A percentile compares a stretch with the other conserved stretches of the same genome.
phyloP scores from a whole-genome alignment of 1,140 invertebrate species.

The Scaptomyza pallida region DNA sequence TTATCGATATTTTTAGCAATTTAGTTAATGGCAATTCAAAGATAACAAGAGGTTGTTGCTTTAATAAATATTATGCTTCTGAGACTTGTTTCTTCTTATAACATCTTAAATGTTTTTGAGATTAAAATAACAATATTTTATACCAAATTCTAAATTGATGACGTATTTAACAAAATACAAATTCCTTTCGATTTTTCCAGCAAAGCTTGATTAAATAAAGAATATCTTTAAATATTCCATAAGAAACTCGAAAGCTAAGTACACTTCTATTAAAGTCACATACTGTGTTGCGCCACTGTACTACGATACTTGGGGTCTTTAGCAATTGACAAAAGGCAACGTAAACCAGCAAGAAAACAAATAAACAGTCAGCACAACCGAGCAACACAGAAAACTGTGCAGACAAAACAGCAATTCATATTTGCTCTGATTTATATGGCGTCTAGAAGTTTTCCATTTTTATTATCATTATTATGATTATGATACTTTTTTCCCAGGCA shows the following conservation, averaged over 20 bases:
- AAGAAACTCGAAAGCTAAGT: no score
- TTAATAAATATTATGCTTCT: no score
- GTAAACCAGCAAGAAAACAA: constrained; percentile 69
- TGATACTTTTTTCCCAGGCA: constrained; percentile 58
- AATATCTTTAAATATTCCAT: background rate
- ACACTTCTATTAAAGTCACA: background rate
- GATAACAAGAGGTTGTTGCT: background rate
- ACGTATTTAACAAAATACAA: no score
- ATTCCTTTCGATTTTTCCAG: no score
- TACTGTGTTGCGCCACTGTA: constrained; percentile 8
- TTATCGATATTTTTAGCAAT: background rate
- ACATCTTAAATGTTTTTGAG: no score
- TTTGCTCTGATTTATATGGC: constrained; percentile 82
- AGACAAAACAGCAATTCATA: constrained; percentile 78
- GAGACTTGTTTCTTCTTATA: no score
- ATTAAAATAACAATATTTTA: no score
- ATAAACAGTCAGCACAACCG: constrained; percentile 61
- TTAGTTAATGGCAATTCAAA: background rate
- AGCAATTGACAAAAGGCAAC: constrained; percentile 58
- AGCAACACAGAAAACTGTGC: constrained; percentile 32
- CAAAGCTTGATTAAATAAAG: no score
- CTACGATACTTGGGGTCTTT: constrained; percentile 28
- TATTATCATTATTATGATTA: constrained; percentile 83
- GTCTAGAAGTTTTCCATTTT: constrained; percentile 83
- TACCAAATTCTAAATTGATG: no score